Evolutionary conservation across 2,888 invertebrate species (phyloP).

Genomic region (Drosophila maculinotata): DNA sequence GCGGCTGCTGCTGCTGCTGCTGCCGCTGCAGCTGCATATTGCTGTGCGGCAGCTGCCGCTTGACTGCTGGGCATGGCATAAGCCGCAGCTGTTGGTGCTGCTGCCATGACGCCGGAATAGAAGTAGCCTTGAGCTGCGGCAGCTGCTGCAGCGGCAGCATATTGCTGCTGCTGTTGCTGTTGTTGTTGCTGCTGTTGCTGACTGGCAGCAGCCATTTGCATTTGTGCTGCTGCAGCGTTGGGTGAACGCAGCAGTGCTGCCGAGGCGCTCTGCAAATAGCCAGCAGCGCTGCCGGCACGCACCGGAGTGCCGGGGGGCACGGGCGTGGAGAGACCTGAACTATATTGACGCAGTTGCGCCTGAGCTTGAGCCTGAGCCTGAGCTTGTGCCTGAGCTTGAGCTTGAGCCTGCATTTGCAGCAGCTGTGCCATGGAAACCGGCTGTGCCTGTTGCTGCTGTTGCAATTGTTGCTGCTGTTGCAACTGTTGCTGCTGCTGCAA

Average conservation of each 20-base stretch:
- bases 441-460: conserved; percentile 48
- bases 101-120: conserved; percentile 85
- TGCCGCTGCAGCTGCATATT: conserved; percentile 73
- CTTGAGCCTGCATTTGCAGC: conserved; percentile 64
- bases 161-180: conserved; percentile 47
- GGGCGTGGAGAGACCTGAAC: conserved; percentile 68
- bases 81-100: conserved; percentile 74
- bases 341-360: conserved; percentile 63
- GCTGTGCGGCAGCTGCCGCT: conserved; percentile 77
- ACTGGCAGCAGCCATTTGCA: conserved; percentile 57
- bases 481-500: conserved; percentile 60
- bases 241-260: conserved; percentile 50
- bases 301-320: conserved; percentile 67
- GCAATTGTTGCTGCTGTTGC: conserved; percentile 33
- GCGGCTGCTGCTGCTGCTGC: conserved; percentile 75
- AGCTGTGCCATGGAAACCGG: conserved; percentile 58
- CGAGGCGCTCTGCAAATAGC: conserved; percentile 64
- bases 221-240: conserved; percentile 54
- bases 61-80: conserved; percentile 77
- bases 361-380: conserved; percentile 59
- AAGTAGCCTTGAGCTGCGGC: conserved; percentile 83
- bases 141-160: conserved; percentile 32
- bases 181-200: conserved; percentile 55
- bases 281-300: conserved; percentile 48
- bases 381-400: conserved; percentile 45